A percentile compares a stretch with the other conserved stretches of the same genome.
phyloP scores from a whole-genome alignment of 64 coral and sea anemone species.

The Actinia equina region DNA sequence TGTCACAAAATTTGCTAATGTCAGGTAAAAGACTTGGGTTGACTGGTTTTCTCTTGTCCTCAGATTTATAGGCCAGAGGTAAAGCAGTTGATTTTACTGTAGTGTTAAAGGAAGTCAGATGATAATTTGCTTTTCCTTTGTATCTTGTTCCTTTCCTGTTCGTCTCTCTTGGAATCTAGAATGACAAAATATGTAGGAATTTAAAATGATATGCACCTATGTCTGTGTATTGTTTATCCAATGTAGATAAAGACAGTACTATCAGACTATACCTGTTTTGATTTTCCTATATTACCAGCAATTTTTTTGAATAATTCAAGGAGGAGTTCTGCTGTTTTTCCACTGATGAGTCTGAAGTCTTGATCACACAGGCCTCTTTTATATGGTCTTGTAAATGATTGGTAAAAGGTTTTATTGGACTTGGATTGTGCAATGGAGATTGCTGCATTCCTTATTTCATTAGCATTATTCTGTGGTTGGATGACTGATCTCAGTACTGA shows the following conservation, averaged over 20 bases:
- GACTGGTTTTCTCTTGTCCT: not conserved
- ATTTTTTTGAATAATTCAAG: constrained; percentile 27
- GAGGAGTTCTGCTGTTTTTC: constrained; percentile 44
- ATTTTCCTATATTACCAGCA: constrained; percentile 42
- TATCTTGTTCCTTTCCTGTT: constrained; percentile 8
- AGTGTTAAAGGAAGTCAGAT: constrained; percentile 22
- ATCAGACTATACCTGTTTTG: constrained; percentile 15
- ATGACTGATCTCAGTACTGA: constrained; percentile 29
- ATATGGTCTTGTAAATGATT: constrained; percentile 35
- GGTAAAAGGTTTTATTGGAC: constrained; percentile 16
- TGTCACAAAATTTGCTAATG: constrained; percentile 7
- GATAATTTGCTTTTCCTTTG: constrained; percentile 18
- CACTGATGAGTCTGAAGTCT: constrained; percentile 9
- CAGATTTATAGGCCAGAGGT: constrained; percentile 33
- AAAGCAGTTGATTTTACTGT: constrained; percentile 18
- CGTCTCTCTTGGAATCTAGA: constrained; percentile 22
- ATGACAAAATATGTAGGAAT: not conserved
- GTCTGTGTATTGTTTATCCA: not conserved
- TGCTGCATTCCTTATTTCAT: constrained; percentile 47
- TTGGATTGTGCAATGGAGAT: constrained; percentile 29
- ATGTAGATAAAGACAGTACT: not conserved
- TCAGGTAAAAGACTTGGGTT: not conserved
- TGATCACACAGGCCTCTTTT: constrained; percentile 18
- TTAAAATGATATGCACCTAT: not conserved
- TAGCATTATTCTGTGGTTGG: constrained; percentile 20